These are phyloP conservation scores for Columba livia DNA, from an alignment of 2,113 vertebrate species.

Conservation along the genomic window DNA sequence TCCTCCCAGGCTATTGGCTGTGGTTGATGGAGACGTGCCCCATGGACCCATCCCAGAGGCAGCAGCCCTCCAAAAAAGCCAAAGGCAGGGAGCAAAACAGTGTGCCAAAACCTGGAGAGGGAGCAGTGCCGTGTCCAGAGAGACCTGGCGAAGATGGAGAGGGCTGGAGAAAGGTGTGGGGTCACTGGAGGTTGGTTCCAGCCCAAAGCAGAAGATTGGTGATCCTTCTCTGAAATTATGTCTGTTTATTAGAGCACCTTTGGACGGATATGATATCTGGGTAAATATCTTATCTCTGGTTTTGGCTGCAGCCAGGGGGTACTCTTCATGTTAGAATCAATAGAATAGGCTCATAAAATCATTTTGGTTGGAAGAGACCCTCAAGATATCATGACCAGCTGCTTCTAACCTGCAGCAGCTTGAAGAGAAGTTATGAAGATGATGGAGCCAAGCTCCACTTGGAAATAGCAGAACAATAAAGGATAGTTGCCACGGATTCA, in stretches of 20 bases:
- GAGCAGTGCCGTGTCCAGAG: not conserved
- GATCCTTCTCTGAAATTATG: not conserved
- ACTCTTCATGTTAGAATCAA: not conserved
- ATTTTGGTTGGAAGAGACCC: no score
- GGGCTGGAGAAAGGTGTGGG: not conserved
- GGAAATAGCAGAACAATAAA: not conserved
- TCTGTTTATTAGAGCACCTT: not conserved
- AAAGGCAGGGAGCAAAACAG: not conserved
- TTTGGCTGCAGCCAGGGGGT: not conserved
- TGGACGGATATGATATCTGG: not conserved
- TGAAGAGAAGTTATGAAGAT: not conserved
- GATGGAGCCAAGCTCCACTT: not conserved
- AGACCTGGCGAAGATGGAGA: not conserved
- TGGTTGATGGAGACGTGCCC: not conserved
- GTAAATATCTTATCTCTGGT: not conserved
- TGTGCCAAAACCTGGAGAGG: fast-evolving
- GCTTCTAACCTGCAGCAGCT: not conserved
- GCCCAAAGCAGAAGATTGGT: not conserved
- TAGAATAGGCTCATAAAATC: no score
- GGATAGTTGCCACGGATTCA: not conserved
- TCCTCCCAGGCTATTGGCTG: not conserved
- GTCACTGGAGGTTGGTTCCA: not conserved
- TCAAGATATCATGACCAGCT: no score
- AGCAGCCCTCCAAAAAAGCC: not conserved
- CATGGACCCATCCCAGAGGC: not conserved